Percentiles rank a stretch among this genome's conserved stretches.
Conservation (phyloP, 2,113 vertebrate species). For the Scophthalmus maximus region DNA sequence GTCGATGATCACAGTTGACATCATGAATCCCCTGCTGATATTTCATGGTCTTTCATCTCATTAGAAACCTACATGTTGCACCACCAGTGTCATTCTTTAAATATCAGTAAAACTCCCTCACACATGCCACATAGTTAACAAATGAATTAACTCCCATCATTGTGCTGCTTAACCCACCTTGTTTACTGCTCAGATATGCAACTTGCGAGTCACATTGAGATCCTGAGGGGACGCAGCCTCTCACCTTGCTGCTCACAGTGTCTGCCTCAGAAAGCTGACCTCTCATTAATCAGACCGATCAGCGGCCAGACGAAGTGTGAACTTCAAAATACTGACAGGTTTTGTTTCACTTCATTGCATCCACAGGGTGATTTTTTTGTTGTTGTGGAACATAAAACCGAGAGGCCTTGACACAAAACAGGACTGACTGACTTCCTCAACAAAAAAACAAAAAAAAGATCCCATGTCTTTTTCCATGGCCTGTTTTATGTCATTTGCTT, state of each 20-base stretch:
- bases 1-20: too few relatives aligned
- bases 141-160: background rate
- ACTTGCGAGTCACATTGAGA: background rate
- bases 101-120: background rate
- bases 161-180: background rate
- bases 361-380: background rate
- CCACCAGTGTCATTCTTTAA: background rate
- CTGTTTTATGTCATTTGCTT: slow-evolving; percentile 47
- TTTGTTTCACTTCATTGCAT: slow-evolving; percentile 30
- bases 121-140: background rate
- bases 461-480: slow-evolving; percentile 7
- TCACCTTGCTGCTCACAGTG: slow-evolving; percentile 7
- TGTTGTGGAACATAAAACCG: slow-evolving; percentile 13
- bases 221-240: background rate
- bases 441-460: background rate
- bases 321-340: background rate
- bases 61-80: background rate
- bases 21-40: too few relatives aligned
- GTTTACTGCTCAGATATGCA: slow-evolving; percentile 17
- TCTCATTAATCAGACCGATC: slow-evolving; percentile 58
- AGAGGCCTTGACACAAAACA: slow-evolving; percentile 43
- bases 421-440: slow-evolving; percentile 33
- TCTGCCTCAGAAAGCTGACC: slow-evolving; percentile 32
- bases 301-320: slow-evolving; percentile 11
- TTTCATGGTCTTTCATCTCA: too few relatives aligned